phyloP scores from a whole-genome alignment of 2,888 invertebrate genomes.

The Chalcosyrphus nemorum region DNA sequence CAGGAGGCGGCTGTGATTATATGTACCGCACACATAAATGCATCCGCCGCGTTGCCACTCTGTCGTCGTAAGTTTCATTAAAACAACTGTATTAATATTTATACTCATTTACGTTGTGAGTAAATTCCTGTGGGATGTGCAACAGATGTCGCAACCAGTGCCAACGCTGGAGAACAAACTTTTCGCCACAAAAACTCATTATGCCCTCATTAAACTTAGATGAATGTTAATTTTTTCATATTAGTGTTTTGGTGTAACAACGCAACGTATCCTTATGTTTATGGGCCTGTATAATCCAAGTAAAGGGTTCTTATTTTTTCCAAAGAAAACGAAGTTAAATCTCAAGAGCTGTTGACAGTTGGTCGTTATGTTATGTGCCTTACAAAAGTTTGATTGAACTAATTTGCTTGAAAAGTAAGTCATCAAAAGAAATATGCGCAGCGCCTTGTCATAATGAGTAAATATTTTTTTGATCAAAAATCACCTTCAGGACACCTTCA shows the following conservation, averaged over 20 bases:
- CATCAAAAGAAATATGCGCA: background rate
- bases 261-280: conserved; percentile 13
- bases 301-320: background rate
- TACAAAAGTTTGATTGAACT: background rate
- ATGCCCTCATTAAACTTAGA: conserved; percentile 64
- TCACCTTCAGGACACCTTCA: no score
- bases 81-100: conserved; percentile 71
- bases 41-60: conserved; percentile 17
- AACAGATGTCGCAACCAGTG: conserved; percentile 62
- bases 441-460: no score
- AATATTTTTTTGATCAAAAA: no score
- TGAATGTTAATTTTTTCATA: conserved; percentile 65
- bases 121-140: conserved; percentile 65
- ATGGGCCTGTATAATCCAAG: background rate
- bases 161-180: conserved; percentile 32
- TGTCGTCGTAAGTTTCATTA: conserved; percentile 49
- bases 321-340: background rate
- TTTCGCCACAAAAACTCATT: conserved; percentile 61
- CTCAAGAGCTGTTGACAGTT: background rate
- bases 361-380: conserved; percentile 6
- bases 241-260: conserved; percentile 30
- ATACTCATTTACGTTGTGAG: conserved; percentile 60
- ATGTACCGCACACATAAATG: conserved; percentile 38
- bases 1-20: conserved; percentile 12
- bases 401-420: no score